Base-by-base conservation (phyloP, 2,113 vertebrate species). In the Thalassoma bifasciatum region DNA sequence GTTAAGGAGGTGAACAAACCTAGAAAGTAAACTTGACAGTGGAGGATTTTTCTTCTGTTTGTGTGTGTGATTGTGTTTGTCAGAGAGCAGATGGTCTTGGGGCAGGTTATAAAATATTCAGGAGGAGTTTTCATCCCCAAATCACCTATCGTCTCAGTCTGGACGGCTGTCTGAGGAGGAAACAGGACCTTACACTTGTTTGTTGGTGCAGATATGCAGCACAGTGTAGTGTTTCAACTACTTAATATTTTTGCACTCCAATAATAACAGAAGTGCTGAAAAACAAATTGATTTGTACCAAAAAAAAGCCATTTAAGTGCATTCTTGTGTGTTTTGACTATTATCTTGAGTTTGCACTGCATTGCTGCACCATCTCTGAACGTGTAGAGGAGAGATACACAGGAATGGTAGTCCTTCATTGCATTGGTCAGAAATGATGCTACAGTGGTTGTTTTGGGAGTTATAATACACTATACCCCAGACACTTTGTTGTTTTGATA, bases 21-120 rank as follows among this genome's bases (percentile, higher is more conserved):
- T 68, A 22, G 36, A 72, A 56, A 74, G 62, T 8, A 60, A 42
- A 16, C 44, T 46, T 7, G 44, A 57, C 46, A 50, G 36, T 64
- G 67, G 22, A 36, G 23, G 37, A 66, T 47, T 26, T 16, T 49
- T 40, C 16, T 24, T 40, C 44, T 70, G 47, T 37, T 36, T 34
- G 22, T 76, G 72, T 38, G 37, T 61, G 60, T 54, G 62, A 16
- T 2, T 64, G 8, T 58, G 64, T 57, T 66, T 82, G 67, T 88
- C 49, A 60, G 73, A 47, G 40, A 87, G 67, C 79, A 88, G 74
- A 83, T 86, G 89, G 84, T 63, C 38, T 36, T 47, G 57, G 71
- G 78, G 46, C 67, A 86, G 79, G 75, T 79, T 79, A 58, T 86
- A 74, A 88, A 88, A 88, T 90, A 89, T 87, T 72, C 69, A 88